Percentiles rank a stretch among this genome's conserved stretches.
phyloP scores from a whole-genome alignment of 2,797 vertebrate species.

The Melopsittacus undulatus region DNA sequence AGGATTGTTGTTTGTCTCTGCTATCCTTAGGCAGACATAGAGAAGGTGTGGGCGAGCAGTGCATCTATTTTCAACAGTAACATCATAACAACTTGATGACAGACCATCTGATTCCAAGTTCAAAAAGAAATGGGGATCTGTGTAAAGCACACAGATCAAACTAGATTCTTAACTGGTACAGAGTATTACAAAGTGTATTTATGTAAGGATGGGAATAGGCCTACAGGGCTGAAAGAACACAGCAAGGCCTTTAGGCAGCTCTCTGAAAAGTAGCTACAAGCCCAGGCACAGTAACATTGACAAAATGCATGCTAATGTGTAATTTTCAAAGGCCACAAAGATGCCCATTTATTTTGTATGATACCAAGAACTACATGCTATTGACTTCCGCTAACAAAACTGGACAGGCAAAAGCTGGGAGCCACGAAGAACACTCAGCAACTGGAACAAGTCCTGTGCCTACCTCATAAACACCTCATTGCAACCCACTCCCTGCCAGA shows the following conservation, averaged over 20 bases:
- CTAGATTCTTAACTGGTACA: background rate
- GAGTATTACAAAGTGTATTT: background rate
- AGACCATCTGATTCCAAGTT: background rate
- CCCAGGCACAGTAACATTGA: background rate
- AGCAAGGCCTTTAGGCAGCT: background rate
- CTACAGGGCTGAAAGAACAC: background rate
- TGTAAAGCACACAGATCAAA: background rate
- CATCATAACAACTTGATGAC: background rate
- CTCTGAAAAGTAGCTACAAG: background rate
- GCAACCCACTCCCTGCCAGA: constrained; percentile 9
- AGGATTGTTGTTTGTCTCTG: background rate
- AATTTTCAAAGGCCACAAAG: background rate
- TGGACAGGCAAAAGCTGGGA: background rate
- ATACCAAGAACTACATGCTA: background rate
- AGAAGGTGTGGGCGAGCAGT: background rate
- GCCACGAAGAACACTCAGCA: background rate
- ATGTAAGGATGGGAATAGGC: background rate
- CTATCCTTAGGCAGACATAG: background rate
- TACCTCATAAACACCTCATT: constrained; percentile 38
- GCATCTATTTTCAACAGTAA: background rate
- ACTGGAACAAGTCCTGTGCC: background rate
- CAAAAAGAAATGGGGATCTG: background rate
- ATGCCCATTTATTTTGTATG: background rate
- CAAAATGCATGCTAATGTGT: background rate
- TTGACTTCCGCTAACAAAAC: background rate